A percentile compares a stretch with the other conserved stretches of the same genome.
Conservation (phyloP, 1,140 invertebrate genomes). For the Olivierus martensii region DNA sequence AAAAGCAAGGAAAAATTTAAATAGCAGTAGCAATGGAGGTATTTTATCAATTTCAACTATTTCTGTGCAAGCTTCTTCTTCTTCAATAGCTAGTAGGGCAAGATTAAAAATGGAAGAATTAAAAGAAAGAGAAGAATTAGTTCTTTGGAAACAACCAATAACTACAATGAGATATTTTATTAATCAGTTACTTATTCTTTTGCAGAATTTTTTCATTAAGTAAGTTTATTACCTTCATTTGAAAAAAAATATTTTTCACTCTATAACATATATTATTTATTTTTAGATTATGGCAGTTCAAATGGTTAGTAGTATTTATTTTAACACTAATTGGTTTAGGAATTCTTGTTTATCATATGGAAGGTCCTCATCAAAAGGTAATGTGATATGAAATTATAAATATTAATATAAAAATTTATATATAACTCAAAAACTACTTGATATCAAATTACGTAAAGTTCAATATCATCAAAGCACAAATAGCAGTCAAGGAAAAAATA, state of each 20-base stretch:
- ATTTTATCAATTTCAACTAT: not conserved
- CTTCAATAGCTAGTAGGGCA: slow-evolving; percentile 4
- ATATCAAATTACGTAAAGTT: too few species aligned
- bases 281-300: slow-evolving; percentile 31
- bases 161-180: slow-evolving; percentile 69
- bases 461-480: too few species aligned
- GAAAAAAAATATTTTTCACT: too few species aligned
- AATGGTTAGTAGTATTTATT: slow-evolving; percentile 25
- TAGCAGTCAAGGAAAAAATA: too few species aligned
- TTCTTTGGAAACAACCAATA: slow-evolving; percentile 74
- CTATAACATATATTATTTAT: too few species aligned
- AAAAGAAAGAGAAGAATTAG: slow-evolving; percentile 44
- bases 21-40: slow-evolving; percentile 5
- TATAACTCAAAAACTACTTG: too few species aligned
- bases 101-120: slow-evolving; percentile 3
- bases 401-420: too few species aligned
- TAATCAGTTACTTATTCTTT: slow-evolving; percentile 49
- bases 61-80: slow-evolving; percentile 7
- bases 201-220: slow-evolving; percentile 39
- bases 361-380: slow-evolving; percentile 45
- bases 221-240: slow-evolving; percentile 14
- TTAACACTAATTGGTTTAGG: slow-evolving; percentile 32
- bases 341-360: slow-evolving; percentile 32
- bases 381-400: not conserved
- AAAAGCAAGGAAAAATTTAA: slow-evolving; percentile 10